phyloP scores from a whole-genome alignment of 2,888 invertebrate species.

The Hermaeophaga mercurialis region DNA sequence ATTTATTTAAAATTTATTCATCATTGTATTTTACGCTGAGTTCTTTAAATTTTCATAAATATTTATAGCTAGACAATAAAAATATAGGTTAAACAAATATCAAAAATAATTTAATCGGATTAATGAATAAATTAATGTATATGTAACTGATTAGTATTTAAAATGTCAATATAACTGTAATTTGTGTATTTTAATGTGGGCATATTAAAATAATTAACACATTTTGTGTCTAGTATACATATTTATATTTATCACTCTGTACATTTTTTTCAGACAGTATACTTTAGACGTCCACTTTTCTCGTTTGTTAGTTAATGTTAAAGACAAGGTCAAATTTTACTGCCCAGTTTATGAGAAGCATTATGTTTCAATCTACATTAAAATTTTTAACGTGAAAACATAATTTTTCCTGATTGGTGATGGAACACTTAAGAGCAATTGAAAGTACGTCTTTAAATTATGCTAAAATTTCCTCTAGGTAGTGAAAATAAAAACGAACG shows the following conservation, averaged over 20 bases:
- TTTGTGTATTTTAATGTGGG: too few relatives aligned
- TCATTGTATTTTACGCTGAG: constrained; percentile 11
- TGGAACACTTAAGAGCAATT: background rate
- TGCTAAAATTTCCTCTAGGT: background rate
- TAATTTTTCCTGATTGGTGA: constrained; percentile 5
- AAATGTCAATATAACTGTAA: background rate
- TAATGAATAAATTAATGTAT: constrained; percentile 2
- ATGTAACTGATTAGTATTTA: constrained; percentile 2
- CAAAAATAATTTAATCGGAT: constrained; percentile 3
- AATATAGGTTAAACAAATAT: constrained; percentile 2
- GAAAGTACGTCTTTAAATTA: background rate
- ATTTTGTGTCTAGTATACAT: too few relatives aligned
- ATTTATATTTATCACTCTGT: too few relatives aligned
- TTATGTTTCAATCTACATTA: too few relatives aligned
- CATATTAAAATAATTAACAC: too few relatives aligned
- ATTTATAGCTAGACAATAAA: constrained; percentile 5
- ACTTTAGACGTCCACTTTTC: too few relatives aligned
- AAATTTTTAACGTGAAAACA: constrained; percentile 5
- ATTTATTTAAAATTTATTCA: constrained; percentile 8
- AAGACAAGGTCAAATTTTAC: too few relatives aligned
- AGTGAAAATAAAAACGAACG: background rate
- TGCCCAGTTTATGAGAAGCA: too few relatives aligned
- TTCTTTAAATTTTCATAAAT: constrained; percentile 3
- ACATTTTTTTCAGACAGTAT: too few relatives aligned
- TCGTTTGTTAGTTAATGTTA: too few relatives aligned